Evolutionary conservation across 2,888 invertebrate species (phyloP).

Genomic region (Bruchidius siliquastri): DNA sequence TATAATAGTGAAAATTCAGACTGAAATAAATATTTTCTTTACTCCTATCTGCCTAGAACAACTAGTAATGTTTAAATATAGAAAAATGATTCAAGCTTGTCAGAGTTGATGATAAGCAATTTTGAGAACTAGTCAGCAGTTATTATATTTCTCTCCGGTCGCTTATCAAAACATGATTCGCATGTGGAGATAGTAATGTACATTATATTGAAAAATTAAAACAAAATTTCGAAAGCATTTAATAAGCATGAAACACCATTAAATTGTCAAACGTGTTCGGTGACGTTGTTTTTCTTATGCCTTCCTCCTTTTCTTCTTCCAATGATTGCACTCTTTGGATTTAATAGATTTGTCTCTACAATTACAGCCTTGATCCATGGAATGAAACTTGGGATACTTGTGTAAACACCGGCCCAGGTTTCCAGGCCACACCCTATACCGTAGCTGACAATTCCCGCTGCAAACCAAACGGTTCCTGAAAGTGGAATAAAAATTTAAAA

Average conservation of each 20-base stretch:
- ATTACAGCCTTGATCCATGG: constrained; percentile 54
- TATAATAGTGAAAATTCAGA: no score
- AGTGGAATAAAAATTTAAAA: neutral
- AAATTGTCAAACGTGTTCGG: neutral
- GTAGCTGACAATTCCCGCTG: constrained; percentile 65
- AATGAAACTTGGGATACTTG: constrained; percentile 56
- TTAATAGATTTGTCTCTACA: neutral
- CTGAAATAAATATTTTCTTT: no score
- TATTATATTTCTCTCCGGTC: no score
- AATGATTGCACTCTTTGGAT: neutral
- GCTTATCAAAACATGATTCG: no score
- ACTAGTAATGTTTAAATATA: no score
- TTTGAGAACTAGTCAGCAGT: no score
- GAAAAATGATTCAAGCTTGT: no score
- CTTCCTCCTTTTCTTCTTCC: neutral
- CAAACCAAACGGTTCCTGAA: constrained; percentile 37
- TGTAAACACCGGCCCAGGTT: constrained; percentile 68
- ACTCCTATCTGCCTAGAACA: no score
- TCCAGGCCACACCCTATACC: constrained; percentile 61
- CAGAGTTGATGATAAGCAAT: no score
- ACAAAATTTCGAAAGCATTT: neutral
- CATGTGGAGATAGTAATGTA: no score
- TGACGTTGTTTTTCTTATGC: neutral
- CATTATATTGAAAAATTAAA: neutral
- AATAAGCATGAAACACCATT: neutral